Evolutionary conservation across 2,113 vertebrate species (phyloP), one percentile per base, ranked within the genome.

Genomic region (Muntiacus reevesi): DNA sequence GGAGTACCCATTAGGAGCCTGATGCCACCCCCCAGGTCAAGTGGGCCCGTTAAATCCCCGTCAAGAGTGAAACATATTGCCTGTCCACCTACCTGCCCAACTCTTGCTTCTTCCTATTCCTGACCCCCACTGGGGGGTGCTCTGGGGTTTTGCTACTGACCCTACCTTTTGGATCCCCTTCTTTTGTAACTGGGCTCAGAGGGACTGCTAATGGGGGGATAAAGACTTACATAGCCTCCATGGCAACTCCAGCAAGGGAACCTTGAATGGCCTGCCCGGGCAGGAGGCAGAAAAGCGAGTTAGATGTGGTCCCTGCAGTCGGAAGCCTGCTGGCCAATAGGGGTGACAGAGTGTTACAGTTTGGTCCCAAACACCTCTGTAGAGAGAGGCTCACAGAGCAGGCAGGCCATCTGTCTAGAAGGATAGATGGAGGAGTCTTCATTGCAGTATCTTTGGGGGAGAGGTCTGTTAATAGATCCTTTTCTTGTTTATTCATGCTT

Each of bases 61-160:
- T 5, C 7, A 19, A 25, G 50, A 59, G n/a, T 33, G 27, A 33
- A 85, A 13, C 55, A 19, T 28, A 12, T 21, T 47, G 40, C 57
- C 83, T 27, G 19, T 12, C 16, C 23, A n/a, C 62, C 11, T 36
- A 12, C 43, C 60, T 15, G 60, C 7, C 43, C 13, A 11, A 17
- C 19, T 36, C 81, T 23, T 33, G 33, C 67, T 64, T 12, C 45
- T 33, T 62, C n/a, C 45, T 6, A 2, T 30, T 33, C 15, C 81
- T 57, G 0, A 21, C 12, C 52, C 4, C 0, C 14, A 3, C 50
- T n/a, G 0, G 1, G 71, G 10, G 45, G 6, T 64, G 28, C 71
- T 15, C 13, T 36, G 40, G 55, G 47, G 17, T 85, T 88, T 36
- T 40, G 50, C 57, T 47, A 13, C 76, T 23, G 9, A 71, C 2